A percentile compares a stretch with the other conserved stretches of the same genome.
Conservation (phyloP, 2,888 invertebrate species). For the Ormyrus nitidulus region DNA sequence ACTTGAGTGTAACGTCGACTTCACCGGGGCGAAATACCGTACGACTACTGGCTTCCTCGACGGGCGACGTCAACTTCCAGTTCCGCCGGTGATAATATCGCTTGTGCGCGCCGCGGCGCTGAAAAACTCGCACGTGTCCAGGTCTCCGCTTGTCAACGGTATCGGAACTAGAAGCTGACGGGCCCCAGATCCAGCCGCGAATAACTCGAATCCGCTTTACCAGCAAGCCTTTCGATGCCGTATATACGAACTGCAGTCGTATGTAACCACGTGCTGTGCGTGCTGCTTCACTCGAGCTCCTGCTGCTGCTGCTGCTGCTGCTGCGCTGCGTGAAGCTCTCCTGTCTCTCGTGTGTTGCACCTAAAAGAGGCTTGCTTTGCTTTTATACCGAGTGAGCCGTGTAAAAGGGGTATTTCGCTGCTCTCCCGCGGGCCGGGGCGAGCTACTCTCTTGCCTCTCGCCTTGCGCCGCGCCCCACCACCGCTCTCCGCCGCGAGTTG, state of each 20-base stretch:
- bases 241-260: conserved; percentile 35
- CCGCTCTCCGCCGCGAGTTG: conserved; percentile 30
- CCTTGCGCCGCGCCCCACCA: conserved; percentile 58
- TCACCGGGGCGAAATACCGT: background rate
- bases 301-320: background rate
- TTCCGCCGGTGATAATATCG: background rate
- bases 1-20: background rate
- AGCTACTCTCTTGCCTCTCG: conserved; percentile 57
- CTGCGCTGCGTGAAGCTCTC: background rate
- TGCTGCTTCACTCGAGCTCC: background rate
- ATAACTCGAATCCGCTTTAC: conserved; percentile 26
- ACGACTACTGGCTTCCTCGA: too few relatives aligned
- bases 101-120: background rate
- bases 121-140: background rate
- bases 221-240: background rate
- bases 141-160: background rate
- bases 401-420: conserved; percentile 68
- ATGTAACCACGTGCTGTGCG: conserved; percentile 31
- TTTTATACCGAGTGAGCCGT: conserved; percentile 73
- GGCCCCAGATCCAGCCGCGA: background rate
- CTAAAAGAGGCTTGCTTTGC: conserved; percentile 74
- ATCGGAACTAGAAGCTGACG: conserved; percentile 14
- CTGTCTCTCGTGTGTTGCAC: conserved; percentile 66
- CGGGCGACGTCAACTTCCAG: conserved; percentile 23
- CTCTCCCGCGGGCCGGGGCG: conserved; percentile 35